Evolutionary conservation across 2,888 invertebrate genomes (phyloP), one percentile per base, ranked within the genome.

Genomic region (Macrophya alboannulata): DNA sequence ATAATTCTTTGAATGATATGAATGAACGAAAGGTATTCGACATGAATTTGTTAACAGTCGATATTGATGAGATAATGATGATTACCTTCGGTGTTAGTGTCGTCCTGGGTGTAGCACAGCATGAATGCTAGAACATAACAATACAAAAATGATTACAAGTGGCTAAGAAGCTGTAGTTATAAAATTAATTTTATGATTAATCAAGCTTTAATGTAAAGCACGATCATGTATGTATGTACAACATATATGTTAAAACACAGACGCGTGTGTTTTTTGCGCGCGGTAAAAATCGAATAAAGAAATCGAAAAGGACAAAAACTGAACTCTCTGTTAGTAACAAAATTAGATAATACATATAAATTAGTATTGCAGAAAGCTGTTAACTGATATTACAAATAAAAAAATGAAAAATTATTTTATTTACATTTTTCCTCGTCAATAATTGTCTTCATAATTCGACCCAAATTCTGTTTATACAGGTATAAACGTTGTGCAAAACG

Each of bases 21-120:
- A 31, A 68, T 37, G 15, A 37, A 4, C 10, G 17, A 68, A 37
- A 12, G 4, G 31, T 68, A 68, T 68, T 37, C 37, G 94, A 94
- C 94, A 62, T 90, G 92, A 91, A 91, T 89, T 90, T 89, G 89
- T 87, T 89, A 86, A 88, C 86, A 72, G 59, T 79, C 65, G 40
- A 62, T 68, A 85, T 25, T 74, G 77, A 83, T 84, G 51, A 83
- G 51, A 83, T 17, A 65, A 51, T n/a, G n/a, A 71, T 85, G 65
- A 92, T 93, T 97, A 98, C 98, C 98, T 96, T 98, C 98, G 93
- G 97, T 96, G 94, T 97, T 97, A 92, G 97, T 96, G 94, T 98
- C 98, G 95, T 98, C 98, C 95, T 98, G 98, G 92, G 98, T 97
- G 95, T 98, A 98, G 96, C 98, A 98, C 95, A 98, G 96, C 98